Percentiles rank a stretch among this genome's conserved stretches.
Conservation (phyloP, 2,113 vertebrate genomes). For the Pungitius pungitius region DNA sequence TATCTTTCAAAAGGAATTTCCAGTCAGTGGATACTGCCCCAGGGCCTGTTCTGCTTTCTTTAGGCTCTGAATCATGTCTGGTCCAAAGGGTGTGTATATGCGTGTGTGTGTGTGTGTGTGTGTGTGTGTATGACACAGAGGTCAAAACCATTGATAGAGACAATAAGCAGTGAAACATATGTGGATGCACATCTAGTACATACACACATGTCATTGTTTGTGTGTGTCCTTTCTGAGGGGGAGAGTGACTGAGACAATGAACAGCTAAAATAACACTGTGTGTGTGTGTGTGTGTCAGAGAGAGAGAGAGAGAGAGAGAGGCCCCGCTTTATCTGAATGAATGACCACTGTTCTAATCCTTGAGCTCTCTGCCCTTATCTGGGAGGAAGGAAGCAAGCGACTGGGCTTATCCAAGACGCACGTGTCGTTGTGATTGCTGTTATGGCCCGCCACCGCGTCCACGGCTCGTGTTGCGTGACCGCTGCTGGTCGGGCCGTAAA, state of each 20-base stretch:
- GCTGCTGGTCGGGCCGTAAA: not conserved
- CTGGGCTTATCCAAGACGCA: conserved; percentile 73
- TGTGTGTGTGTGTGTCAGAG: not conserved
- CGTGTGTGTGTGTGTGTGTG: conserved; percentile 1
- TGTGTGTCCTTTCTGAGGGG: conserved; percentile 31
- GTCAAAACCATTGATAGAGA: conserved; percentile 70
- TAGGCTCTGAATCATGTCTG: conserved; percentile 79
- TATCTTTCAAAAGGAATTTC: conserved; percentile 72
- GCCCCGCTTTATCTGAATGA: conserved; percentile 71
- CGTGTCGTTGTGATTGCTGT: conserved; percentile 70
- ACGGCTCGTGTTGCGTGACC: not conserved
- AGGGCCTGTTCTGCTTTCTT: conserved; percentile 63
- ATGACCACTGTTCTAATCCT: conserved; percentile 62
- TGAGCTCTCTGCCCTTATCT: conserved; percentile 72
- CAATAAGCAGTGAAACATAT: conserved; percentile 58
- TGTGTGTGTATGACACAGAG: conserved; percentile 47
- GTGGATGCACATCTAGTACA: conserved; percentile 28
- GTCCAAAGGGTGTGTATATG: conserved; percentile 40
- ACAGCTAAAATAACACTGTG: conserved; percentile 73
- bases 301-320: conserved; percentile 41
- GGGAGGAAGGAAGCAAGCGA: conserved; percentile 80
- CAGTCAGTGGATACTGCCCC: conserved; percentile 65
- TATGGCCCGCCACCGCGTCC: conserved; percentile 49
- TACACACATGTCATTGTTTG: conserved; percentile 45
- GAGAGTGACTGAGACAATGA: conserved; percentile 57